Evolutionary conservation across 2,113 vertebrate genomes (phyloP).

Genomic region (Mustela lutreola): DNA sequence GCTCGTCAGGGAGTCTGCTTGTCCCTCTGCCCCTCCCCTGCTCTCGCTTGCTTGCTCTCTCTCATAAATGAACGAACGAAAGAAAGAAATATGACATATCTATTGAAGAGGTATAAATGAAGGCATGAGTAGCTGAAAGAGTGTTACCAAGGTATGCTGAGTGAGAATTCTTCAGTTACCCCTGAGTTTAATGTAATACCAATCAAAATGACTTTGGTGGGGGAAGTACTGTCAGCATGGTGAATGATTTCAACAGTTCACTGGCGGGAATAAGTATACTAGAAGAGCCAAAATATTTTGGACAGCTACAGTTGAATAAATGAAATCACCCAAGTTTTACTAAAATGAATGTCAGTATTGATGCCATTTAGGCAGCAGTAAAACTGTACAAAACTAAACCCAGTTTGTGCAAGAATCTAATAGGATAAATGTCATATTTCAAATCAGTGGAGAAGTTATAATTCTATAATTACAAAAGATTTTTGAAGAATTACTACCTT

Average conservation of each 20-base stretch:
- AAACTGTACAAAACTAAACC: background rate
- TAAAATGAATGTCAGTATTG: background rate
- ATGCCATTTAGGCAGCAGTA: background rate
- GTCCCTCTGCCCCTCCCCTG: background rate
- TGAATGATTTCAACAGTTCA: background rate
- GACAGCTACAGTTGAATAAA: background rate
- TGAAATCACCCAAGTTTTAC: background rate
- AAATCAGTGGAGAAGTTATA: background rate
- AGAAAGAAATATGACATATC: background rate
- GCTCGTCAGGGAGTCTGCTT: background rate
- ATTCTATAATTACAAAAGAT: background rate
- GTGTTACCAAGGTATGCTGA: background rate
- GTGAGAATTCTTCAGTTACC: background rate
- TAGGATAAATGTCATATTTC: background rate
- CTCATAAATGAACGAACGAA: background rate
- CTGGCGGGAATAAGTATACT: background rate
- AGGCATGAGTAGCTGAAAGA: background rate
- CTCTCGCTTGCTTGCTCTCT: background rate
- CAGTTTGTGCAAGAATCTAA: background rate
- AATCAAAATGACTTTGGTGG: background rate
- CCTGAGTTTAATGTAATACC: background rate
- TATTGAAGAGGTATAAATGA: background rate
- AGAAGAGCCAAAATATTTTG: slow-evolving; percentile 3
- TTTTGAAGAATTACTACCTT: background rate
- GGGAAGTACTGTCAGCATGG: background rate